phyloP scores from a whole-genome alignment of 2,113 vertebrate species.

The Tupaia chinensis region DNA sequence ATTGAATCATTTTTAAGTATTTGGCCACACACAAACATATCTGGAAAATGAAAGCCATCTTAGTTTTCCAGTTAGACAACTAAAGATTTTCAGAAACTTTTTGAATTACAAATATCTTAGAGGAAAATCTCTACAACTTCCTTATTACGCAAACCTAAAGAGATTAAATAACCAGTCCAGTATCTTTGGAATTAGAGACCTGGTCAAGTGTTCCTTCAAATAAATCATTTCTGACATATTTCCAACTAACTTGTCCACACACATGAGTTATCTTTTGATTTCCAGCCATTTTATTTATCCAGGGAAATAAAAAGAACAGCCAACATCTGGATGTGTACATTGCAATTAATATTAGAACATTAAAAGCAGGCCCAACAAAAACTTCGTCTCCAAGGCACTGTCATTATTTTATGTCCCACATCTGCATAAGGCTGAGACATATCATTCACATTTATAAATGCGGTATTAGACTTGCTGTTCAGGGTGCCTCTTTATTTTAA shows the following conservation, averaged over 20 bases:
- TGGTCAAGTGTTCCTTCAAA: neutral
- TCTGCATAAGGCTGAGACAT: neutral
- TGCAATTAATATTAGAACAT: neutral
- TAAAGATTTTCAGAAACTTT: neutral
- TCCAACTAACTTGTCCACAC: neutral
- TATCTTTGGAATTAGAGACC: neutral
- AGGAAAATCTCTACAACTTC: neutral
- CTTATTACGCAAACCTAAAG: neutral
- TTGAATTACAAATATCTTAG: neutral
- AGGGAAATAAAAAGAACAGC: constrained; percentile 30
- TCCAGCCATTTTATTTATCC: constrained; percentile 21
- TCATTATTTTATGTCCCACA: neutral
- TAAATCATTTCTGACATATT: neutral
- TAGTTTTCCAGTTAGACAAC: neutral
- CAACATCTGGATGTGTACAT: constrained; percentile 22
- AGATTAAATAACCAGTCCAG: neutral
- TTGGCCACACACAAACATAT: neutral
- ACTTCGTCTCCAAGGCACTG: neutral
- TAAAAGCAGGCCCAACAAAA: neutral
- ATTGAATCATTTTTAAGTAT: neutral
- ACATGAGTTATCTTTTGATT: constrained; percentile 28
- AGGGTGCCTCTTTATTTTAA: neutral
- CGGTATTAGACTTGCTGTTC: neutral
- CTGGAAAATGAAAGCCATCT: neutral
- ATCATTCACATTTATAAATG: neutral